A percentile compares a stretch with the other conserved stretches of the same genome.
Evolutionary conservation across 92 coral and sea anemone species (phyloP).

Genomic region (Micromussa lordhowensis): DNA sequence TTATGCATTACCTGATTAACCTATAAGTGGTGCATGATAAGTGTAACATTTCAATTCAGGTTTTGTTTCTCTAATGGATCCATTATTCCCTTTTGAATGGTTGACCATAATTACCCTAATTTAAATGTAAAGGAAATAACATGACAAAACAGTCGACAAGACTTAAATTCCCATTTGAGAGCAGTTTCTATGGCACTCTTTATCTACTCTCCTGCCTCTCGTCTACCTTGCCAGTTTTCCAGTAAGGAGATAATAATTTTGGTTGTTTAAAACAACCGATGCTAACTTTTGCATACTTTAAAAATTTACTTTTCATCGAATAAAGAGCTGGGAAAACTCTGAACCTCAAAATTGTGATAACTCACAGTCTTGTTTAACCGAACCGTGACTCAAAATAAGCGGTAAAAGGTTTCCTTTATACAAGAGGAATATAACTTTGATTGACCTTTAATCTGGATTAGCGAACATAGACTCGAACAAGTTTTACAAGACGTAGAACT

Average conservation of each 20-base stretch:
- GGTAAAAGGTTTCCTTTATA: neutral
- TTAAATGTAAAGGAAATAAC: neutral
- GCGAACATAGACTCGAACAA: neutral
- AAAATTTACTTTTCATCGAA: neutral
- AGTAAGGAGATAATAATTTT: no score
- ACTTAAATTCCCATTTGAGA: neutral
- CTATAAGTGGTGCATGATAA: neutral
- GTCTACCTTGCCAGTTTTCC: no score
- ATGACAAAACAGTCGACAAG: neutral
- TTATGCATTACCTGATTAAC: neutral
- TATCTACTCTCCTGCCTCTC: no score
- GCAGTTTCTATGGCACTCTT: neutral
- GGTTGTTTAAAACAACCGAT: no score
- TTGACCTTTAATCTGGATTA: neutral
- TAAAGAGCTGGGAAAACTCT: no score
- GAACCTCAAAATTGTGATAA: no score
- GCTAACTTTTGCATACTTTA: neutral
- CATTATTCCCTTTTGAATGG: neutral
- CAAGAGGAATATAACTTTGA: neutral
- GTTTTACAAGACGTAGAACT: neutral
- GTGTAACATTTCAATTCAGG: neutral
- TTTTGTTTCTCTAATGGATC: neutral
- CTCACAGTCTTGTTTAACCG: neutral
- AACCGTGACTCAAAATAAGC: neutral
- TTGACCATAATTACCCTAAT: neutral